A percentile compares a stretch with the other conserved stretches of the same genome.
Evolutionary conservation across 2,888 invertebrate genomes (phyloP).

Genomic region (Malacosoma neustria): DNA sequence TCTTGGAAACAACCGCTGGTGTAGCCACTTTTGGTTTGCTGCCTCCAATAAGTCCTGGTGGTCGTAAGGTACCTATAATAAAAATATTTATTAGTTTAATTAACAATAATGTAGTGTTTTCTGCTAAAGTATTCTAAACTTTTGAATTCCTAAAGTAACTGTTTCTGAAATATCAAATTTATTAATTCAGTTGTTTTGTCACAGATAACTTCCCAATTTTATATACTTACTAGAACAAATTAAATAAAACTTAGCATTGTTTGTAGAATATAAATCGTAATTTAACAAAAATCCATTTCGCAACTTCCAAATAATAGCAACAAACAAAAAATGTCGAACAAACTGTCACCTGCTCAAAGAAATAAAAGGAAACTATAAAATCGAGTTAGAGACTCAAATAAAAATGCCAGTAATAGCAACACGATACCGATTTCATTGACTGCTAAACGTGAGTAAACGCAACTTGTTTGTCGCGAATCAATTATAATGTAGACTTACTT

Average conservation of each 20-base stretch:
- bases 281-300: background rate
- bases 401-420: conserved; percentile 62
- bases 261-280: background rate
- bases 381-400: conserved; percentile 53
- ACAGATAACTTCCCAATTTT: no score
- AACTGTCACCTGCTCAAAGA: conserved; percentile 47
- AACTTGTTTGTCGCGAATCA: conserved; percentile 39
- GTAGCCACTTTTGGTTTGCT: conserved; percentile 99
- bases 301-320: conserved; percentile 1
- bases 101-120: no score
- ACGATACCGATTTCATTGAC: conserved; percentile 67
- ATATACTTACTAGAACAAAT: no score
- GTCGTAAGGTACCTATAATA: conserved; percentile 89
- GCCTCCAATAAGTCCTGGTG: conserved; percentile 94
- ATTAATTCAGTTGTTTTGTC: no score
- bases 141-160: no score
- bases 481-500: conserved; percentile 30
- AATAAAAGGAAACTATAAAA: conserved; percentile 42
- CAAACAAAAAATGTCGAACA: conserved; percentile 24
- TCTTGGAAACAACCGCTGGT: conserved; percentile 96
- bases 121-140: no score
- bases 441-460: conserved; percentile 67
- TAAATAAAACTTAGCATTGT: background rate
- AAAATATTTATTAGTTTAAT: no score
- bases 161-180: no score